phyloP scores from a whole-genome alignment of 37 sponge, comb jelly and placozoan genomes.

The Theonella swinhoei region DNA sequence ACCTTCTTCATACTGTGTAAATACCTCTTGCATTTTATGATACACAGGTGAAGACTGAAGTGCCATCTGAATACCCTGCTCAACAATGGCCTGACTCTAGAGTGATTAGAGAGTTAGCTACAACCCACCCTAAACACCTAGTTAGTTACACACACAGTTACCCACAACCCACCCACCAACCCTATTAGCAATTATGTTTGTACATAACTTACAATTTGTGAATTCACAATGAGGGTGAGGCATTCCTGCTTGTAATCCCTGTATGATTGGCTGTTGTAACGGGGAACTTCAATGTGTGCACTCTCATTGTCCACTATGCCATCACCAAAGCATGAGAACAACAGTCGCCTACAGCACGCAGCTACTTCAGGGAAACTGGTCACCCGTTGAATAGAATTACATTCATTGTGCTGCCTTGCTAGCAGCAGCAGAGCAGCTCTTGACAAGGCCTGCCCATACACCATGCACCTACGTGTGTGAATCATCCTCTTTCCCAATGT shows the following conservation, averaged over 20 bases:
- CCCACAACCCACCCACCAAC: background rate
- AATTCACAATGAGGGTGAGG: too few species aligned
- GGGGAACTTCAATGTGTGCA: background rate
- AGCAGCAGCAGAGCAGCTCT: background rate
- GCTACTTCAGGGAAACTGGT: conserved; percentile 1
- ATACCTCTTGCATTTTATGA: too few species aligned
- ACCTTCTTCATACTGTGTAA: too few species aligned
- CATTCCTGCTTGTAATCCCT: too few species aligned
- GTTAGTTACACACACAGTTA: background rate
- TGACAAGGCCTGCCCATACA: background rate
- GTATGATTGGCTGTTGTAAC: background rate
- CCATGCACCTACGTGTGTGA: background rate
- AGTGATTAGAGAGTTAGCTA: background rate
- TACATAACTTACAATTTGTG: too few species aligned
- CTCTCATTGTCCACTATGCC: background rate
- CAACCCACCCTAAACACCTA: background rate
- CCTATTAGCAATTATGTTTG: background rate
- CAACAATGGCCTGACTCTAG: too few species aligned
- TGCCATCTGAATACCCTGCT: too few species aligned
- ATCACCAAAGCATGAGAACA: background rate
- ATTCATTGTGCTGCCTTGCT: conserved; percentile 2
- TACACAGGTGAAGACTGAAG: too few species aligned
- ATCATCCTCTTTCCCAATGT: background rate
- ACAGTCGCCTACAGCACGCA: background rate
- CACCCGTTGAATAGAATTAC: background rate